phyloP scores from a whole-genome alignment of 2,888 invertebrate species.

The Scaeva pyrastri region DNA sequence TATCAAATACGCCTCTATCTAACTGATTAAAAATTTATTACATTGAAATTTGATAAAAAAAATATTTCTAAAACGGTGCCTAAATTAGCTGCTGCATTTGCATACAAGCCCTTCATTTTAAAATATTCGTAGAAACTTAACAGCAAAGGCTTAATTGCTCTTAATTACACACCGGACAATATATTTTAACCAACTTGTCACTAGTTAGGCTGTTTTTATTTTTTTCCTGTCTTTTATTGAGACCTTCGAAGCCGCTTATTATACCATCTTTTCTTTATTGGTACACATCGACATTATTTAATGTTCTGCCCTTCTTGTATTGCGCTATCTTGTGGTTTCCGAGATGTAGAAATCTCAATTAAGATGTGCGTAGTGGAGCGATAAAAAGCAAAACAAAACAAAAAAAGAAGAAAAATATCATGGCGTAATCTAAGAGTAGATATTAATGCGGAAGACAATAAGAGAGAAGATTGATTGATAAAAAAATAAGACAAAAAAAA shows the following conservation, averaged over 20 bases:
- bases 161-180: conserved; percentile 25
- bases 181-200: background rate
- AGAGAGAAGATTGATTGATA: conserved; percentile 54
- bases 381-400: conserved; percentile 38
- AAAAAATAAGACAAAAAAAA: background rate
- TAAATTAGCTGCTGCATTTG: too few species aligned
- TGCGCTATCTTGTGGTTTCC: conserved; percentile 45
- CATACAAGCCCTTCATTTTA: background rate
- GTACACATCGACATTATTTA: conserved; percentile 34
- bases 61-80: too few species aligned
- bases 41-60: too few species aligned
- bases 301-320: conserved; percentile 38
- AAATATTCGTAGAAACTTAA: background rate
- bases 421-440: conserved; percentile 31
- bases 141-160: background rate
- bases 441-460: conserved; percentile 66
- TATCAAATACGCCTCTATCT: too few species aligned
- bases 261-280: conserved; percentile 8
- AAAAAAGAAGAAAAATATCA: conserved; percentile 24
- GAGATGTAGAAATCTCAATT: conserved; percentile 56
- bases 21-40: too few species aligned
- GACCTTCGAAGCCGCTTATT: background rate
- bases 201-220: background rate
- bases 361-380: conserved; percentile 57
- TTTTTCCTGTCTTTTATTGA: background rate